phyloP scores from a whole-genome alignment of 2,888 invertebrate genomes.

The Cantharis flavilabris region DNA sequence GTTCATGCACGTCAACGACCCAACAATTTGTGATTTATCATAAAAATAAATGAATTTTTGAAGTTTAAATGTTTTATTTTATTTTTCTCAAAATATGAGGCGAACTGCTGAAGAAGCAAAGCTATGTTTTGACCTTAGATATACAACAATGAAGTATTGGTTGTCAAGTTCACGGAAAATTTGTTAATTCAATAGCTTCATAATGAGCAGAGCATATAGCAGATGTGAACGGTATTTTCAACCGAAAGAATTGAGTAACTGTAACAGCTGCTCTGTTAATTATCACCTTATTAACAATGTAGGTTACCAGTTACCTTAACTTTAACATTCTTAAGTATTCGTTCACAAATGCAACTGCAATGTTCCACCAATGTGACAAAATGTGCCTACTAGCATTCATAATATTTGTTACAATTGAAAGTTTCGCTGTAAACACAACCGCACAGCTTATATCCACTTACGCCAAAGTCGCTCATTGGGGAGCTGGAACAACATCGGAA shows the following conservation, averaged over 20 bases:
- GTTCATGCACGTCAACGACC: too few species aligned
- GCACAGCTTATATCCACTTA: constrained; percentile 43
- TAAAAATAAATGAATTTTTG: too few species aligned
- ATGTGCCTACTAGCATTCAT: not conserved
- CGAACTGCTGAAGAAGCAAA: too few species aligned
- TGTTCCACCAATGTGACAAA: not conserved
- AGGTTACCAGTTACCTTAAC: constrained; percentile 30
- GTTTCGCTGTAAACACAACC: not conserved
- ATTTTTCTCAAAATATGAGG: too few species aligned
- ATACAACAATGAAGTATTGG: too few species aligned
- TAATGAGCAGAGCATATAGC: constrained; percentile 12
- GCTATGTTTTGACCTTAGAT: too few species aligned
- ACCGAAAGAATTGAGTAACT: constrained; percentile 41
- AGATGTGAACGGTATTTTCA: constrained; percentile 29
- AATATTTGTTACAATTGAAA: not conserved
- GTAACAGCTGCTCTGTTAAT: constrained; percentile 46
- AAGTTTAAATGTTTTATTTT: too few species aligned
- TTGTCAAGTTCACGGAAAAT: too few species aligned
- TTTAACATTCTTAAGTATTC: constrained; percentile 10
- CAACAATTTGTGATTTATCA: too few species aligned
- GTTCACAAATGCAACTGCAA: not conserved
- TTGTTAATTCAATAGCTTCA: too few species aligned
- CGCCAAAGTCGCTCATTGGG: constrained; percentile 52
- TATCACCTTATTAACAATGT: constrained; percentile 44
- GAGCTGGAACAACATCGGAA: constrained; percentile 27